Evolutionary conservation across 2,797 vertebrate genomes (phyloP), one percentile per base, ranked within the genome.

Genomic region (Alca torda): DNA sequence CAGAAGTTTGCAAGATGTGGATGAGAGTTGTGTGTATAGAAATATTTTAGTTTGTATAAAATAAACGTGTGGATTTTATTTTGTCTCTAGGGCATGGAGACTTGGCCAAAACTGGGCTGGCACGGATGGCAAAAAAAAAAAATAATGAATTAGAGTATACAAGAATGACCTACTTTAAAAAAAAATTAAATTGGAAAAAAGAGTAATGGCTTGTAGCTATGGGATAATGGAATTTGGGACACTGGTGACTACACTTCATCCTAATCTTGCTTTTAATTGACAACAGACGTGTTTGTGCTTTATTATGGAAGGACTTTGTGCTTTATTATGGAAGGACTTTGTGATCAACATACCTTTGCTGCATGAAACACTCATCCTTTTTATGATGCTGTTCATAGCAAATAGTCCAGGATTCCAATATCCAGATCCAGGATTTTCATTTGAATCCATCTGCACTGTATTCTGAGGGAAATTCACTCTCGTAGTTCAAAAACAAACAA

Each of bases 131-230:
- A 35, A 84, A 93, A 93, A 94, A 91, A 51, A 95, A 37, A 37
- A 37, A 37, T n/a, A 94, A 80, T 0, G 19, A 96, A 96, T 83
- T 60, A 64, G 77, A 74, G 16, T 94, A 57, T 82, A 78, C 68
- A 95, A 92, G 95, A 96, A 95, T 97, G 97, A 97, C 97, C 97
- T 98, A 98, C 96, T 98, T 98, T 98, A 70, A 96, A 97, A 96
- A 96, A 95, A 97, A 97, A 97, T 97, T 97, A 97, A 95, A 97
- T 97, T 97, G 93, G 93, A 96, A 97, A 96, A 96, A 97, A 95
- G 82, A 97, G 94, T 97, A 97, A 97, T 97, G 95, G 93, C 96
- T 97, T 96, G 90, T 97, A 97, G 97, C 97, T 97, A 94, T 95
- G 96, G 96, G 91, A 96, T 97, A 97, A 98, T 97, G 93, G 96